Evolutionary conservation across 2,113 vertebrate genomes (phyloP).

Genomic region (Collichthys lucidus): DNA sequence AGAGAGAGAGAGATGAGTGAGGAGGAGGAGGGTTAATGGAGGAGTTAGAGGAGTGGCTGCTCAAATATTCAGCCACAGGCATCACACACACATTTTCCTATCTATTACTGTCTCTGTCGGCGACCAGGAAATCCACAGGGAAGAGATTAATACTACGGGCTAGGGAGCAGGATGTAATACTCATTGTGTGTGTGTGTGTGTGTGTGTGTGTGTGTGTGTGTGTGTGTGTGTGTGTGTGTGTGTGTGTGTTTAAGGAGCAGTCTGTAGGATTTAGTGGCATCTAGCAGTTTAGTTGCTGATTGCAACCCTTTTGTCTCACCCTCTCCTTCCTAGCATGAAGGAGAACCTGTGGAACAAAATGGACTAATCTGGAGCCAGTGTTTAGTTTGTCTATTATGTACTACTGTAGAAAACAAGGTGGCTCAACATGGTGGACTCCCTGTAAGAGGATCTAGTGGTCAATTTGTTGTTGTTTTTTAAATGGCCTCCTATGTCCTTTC

Average conservation of each 20-base stretch:
- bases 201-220: constrained; percentile 32
- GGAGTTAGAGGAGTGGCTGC: constrained; percentile 12
- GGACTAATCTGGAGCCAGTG: no score
- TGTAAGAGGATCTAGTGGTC: no score
- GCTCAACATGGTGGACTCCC: no score
- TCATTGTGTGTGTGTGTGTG: constrained; percentile 24
- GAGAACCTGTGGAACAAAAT: no score
- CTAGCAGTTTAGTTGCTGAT: no score
- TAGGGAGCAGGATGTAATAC: constrained; percentile 31
- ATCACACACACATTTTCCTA: constrained; percentile 25
- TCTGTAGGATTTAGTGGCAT: no score
- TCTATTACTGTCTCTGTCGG: constrained; percentile 26
- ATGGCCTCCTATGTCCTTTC: no score
- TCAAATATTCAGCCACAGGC: constrained; percentile 44
- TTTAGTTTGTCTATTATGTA: no score
- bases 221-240: constrained; percentile 10
- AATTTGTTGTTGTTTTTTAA: no score
- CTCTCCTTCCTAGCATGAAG: no score
- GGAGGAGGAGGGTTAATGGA: not conserved
- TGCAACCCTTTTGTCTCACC: no score
- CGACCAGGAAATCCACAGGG: constrained; percentile 58
- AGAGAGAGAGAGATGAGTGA: not conserved
- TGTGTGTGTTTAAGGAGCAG: not conserved
- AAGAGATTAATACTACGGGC: constrained; percentile 45
- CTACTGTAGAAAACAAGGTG: no score